Evolutionary conservation across 2,888 invertebrate species (phyloP).

Genomic region (Lasioglossum calceatum): DNA sequence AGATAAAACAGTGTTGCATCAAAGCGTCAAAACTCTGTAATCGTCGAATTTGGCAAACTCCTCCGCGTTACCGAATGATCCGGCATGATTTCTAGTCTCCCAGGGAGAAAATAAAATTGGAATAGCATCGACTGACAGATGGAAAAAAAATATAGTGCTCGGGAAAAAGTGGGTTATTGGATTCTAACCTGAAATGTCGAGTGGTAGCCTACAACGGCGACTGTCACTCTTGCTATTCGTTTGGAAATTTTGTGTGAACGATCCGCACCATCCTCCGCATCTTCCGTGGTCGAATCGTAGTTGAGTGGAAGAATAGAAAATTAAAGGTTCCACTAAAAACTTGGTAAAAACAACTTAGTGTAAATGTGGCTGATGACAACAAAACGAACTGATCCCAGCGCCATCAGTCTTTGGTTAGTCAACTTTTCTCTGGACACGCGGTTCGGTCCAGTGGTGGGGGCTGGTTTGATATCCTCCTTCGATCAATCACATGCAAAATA

Average conservation of each 20-base stretch:
- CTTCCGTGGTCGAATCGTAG: conserved; percentile 38
- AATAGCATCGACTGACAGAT: background rate
- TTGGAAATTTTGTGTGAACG: conserved; percentile 31
- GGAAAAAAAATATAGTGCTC: conserved; percentile 17
- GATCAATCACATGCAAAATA: conserved; percentile 43
- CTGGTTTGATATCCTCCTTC: conserved; percentile 30
- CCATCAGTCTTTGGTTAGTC: conserved; percentile 45
- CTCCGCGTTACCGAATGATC: background rate
- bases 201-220: conserved; percentile 55
- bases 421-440: conserved; percentile 62
- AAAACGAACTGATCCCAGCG: conserved; percentile 78
- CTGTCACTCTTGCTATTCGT: conserved; percentile 61
- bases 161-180: conserved; percentile 75
- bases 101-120: background rate
- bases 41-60: background rate
- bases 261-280: conserved; percentile 56
- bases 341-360: conserved; percentile 75
- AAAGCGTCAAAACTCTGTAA: background rate
- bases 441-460: conserved; percentile 43
- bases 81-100: background rate
- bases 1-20: background rate
- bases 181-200: conserved; percentile 76
- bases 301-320: conserved; percentile 55
- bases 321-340: conserved; percentile 69
- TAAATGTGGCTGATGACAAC: conserved; percentile 82